Conservation (phyloP, 1,140 invertebrate species). For the Pseudobourletiella spinata region DNA sequence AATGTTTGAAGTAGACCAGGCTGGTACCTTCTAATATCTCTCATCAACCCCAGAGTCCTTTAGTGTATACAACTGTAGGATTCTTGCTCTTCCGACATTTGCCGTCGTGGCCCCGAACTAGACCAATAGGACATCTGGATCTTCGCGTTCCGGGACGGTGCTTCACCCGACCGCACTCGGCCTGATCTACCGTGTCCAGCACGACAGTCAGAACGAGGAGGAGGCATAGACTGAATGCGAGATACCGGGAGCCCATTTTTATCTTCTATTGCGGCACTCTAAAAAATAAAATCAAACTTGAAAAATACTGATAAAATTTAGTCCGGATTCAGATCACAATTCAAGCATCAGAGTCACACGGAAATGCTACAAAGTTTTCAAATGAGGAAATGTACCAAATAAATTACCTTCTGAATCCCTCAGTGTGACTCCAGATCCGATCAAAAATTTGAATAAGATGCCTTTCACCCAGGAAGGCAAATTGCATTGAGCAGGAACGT, state of each 20-base stretch:
- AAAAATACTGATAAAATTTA: neutral
- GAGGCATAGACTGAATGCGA: neutral
- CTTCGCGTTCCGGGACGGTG: neutral
- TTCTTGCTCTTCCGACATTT: neutral
- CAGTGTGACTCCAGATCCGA: too few relatives aligned
- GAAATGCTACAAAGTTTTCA: neutral
- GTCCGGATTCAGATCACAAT: neutral
- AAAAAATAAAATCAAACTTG: neutral
- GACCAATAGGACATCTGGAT: neutral
- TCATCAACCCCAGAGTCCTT: slow-evolving; percentile 2
- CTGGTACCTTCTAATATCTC: too few relatives aligned
- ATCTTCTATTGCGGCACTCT: neutral
- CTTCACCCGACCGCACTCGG: neutral
- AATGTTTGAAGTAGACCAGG: too few relatives aligned
- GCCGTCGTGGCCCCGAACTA: neutral
- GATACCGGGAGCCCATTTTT: neutral
- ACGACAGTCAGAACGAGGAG: neutral
- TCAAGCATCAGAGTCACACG: neutral
- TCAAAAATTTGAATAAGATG: too few relatives aligned
- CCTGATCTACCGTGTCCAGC: neutral
- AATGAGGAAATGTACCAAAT: neutral
- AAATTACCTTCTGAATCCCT: neutral
- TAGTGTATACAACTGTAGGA: neutral
- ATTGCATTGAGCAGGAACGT: neutral
- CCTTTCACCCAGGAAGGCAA: too few relatives aligned